Evolutionary conservation across 2,888 invertebrate species (phyloP), one percentile per base, ranked within the genome.

Genomic region (Heliconius erato): DNA sequence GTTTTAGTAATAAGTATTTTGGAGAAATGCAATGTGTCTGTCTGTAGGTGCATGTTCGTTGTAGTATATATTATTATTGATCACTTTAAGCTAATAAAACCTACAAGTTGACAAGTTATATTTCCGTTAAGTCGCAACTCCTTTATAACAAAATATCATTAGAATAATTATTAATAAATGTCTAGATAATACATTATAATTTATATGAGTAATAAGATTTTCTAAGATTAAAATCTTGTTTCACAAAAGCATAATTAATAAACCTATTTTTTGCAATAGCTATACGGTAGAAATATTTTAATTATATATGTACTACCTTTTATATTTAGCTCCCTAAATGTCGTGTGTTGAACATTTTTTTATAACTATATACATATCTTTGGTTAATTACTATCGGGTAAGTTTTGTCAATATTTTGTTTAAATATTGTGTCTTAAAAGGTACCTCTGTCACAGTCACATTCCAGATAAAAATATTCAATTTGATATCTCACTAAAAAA

Each of bases 311-410:
- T 63, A 63, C 3, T 63, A 14, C 14, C 14, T 44, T 23, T 28
- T 28, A 28, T 28, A 28, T 28, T 28, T 28, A 28, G 28, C 28
- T 28, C 28, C 54, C 7, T 3, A 71, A 71, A 71, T 71, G 71
- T 71, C 40, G 26, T 44, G 12, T 40, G n/a, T 79, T 49, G 23
- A 69, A 16, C 19, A 67, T 76, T 28, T 68, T 40, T 80, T 54
- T 74, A n/a, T 44, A 54, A 49, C 19, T 79, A 19, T 54, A 88
- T 91, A 95, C 94, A 95, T 94, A 95, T 94, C 94, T 92, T 88
- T 91, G 89, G 92, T 94, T 94, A 93, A 92, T 19, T 67, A 67
- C 23, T 54, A 54, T 54, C 19, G 54, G 23, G 54, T 54, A 23
- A 54, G 23, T 54, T 54, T 54, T 54, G 19, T 54, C 54, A 54